Conservation (phyloP, 2,797 vertebrate genomes). For the Pipistrellus pygmaeus region DNA sequence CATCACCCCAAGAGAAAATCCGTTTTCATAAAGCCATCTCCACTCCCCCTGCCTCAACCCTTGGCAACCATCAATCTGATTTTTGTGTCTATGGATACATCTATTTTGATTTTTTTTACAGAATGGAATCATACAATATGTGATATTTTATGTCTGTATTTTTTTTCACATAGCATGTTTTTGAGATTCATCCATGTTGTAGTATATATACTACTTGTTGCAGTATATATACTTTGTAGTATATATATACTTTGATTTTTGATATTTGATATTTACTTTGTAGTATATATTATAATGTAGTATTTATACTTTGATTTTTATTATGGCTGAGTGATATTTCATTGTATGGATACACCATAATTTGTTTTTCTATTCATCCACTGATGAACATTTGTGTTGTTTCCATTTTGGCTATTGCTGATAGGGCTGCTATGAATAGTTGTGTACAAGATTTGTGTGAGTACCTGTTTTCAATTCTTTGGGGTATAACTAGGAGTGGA, state of each 20-base stretch:
- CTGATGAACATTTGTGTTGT: not conserved
- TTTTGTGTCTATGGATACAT: not conserved
- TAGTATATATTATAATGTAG: too few relatives aligned
- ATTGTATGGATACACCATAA: not conserved
- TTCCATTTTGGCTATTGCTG: not conserved
- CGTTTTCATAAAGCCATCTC: not conserved
- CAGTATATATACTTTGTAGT: too few relatives aligned
- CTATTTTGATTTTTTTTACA: not conserved
- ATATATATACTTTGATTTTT: too few relatives aligned
- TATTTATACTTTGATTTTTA: not conserved
- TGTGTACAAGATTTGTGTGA: not conserved
- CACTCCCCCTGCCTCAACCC: not conserved
- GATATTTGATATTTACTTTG: too few relatives aligned
- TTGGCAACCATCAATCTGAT: not conserved
- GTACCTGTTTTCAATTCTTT: not conserved
- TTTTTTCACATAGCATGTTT: not conserved
- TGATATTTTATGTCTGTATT: not conserved
- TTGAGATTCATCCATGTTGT: not conserved
- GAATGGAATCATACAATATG: not conserved
- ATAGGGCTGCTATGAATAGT: not conserved
- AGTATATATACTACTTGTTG: too few relatives aligned
- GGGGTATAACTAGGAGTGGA: not conserved
- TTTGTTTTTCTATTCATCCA: not conserved
- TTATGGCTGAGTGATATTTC: not conserved
- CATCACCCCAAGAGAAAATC: not conserved